Evolutionary conservation across 2,797 vertebrate genomes (phyloP).

Genomic region (Takifugu ocellatus): DNA sequence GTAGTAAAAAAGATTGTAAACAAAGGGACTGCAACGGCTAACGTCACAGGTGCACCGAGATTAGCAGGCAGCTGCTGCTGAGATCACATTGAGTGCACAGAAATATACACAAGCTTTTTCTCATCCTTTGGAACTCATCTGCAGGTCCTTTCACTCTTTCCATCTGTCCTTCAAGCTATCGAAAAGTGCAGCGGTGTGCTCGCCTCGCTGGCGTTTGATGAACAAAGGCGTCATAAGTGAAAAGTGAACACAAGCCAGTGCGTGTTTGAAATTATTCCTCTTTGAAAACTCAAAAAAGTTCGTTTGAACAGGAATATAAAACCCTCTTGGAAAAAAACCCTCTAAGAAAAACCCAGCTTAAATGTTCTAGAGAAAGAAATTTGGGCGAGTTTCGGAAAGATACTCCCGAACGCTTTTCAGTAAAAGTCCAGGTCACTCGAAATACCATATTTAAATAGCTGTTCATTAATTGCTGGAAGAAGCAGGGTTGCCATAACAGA

Average conservation of each 20-base stretch:
- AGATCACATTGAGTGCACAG: constrained; percentile 30
- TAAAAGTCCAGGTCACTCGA: constrained; percentile 22
- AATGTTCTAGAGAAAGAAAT: constrained; percentile 34
- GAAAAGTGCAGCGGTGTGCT: neutral
- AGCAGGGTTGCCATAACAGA: no score
- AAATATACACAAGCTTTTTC: constrained; percentile 18
- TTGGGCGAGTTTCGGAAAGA: constrained; percentile 31
- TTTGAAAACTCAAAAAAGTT: constrained; percentile 37
- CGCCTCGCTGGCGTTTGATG: constrained; percentile 26
- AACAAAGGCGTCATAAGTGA: constrained; percentile 31
- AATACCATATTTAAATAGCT: no score
- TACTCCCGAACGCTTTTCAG: constrained; percentile 19
- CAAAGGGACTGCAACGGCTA: constrained; percentile 50
- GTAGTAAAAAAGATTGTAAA: constrained; percentile 63
- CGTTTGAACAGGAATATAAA: constrained; percentile 38
- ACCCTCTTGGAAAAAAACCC: constrained; percentile 20
- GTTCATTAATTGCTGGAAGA: constrained; percentile 3
- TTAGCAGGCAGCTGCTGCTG: constrained; percentile 73
- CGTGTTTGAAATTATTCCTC: constrained; percentile 32
- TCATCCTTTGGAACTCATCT: constrained; percentile 29
- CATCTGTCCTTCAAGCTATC: constrained; percentile 25
- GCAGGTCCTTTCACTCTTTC: constrained; percentile 24
- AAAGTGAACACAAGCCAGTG: constrained; percentile 9
- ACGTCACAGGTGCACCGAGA: constrained; percentile 73
- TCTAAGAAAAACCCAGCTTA: constrained; percentile 26